phyloP scores from a whole-genome alignment of 2,888 invertebrate species.

The Platypus cylindrus region DNA sequence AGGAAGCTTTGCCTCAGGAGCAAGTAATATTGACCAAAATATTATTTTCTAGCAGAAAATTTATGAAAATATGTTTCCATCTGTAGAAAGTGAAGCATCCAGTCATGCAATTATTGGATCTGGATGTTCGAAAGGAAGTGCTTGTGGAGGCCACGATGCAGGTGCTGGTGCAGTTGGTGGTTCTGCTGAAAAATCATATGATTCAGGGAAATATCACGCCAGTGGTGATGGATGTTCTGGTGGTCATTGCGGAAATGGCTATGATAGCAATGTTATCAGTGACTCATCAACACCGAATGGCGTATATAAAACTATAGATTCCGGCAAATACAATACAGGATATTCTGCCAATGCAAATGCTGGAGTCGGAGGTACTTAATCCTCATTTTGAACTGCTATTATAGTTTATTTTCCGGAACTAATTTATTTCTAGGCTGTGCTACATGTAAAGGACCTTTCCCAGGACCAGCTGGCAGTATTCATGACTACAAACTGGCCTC shows the following conservation, averaged over 20 bases:
- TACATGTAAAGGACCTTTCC: slow-evolving; percentile 18
- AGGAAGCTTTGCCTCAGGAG: too few relatives aligned
- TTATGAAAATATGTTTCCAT: too few relatives aligned
- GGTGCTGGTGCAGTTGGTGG: slow-evolving; percentile 7
- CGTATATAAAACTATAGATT: slow-evolving; percentile 8
- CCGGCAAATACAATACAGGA: slow-evolving; percentile 7
- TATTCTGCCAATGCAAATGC: too few relatives aligned
- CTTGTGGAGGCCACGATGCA: slow-evolving; percentile 8
- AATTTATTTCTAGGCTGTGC: slow-evolving; percentile 8
- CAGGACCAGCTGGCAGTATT: slow-evolving; percentile 22
- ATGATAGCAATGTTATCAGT: slow-evolving; percentile 1
- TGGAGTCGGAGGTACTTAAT: background rate
- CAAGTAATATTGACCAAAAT: too few relatives aligned
- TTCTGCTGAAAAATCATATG: slow-evolving; percentile 5
- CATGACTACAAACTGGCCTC: slow-evolving; percentile 19
- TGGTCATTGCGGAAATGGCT: slow-evolving; percentile 1
- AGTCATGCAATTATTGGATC: too few relatives aligned
- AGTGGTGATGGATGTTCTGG: slow-evolving; percentile 9
- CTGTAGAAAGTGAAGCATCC: too few relatives aligned
- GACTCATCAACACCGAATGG: slow-evolving; percentile 1
- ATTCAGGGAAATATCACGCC: background rate
- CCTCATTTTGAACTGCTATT: background rate
- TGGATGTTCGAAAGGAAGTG: slow-evolving; percentile 4
- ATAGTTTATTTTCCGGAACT: background rate
- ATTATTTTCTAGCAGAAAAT: too few relatives aligned